phyloP scores from a whole-genome alignment of 2,797 vertebrate genomes.

The Eremophila alpestris region DNA sequence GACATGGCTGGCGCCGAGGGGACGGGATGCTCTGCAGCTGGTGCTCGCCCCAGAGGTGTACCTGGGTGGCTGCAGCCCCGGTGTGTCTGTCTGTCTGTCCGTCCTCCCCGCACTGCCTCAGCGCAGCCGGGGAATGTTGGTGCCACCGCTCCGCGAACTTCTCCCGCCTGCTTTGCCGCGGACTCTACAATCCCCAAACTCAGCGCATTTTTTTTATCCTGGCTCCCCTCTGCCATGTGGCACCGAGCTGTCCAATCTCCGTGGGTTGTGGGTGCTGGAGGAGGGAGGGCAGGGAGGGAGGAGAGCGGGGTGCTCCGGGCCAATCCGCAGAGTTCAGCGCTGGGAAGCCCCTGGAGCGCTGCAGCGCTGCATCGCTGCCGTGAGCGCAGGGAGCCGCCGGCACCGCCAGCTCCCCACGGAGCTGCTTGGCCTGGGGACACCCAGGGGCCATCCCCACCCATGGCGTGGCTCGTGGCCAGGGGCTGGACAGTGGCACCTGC shows the following conservation, averaged over 20 bases:
- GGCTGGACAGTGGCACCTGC: background rate
- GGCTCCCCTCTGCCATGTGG: conserved; percentile 48
- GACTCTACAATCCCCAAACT: background rate
- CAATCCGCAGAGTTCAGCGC: conserved; percentile 36
- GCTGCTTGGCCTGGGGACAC: background rate
- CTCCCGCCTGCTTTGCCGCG: background rate
- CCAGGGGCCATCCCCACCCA: rapidly evolving
- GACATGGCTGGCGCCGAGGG: conserved; percentile 74
- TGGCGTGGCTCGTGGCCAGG: background rate
- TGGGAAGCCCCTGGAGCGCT: conserved; percentile 8
- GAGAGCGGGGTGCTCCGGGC: conserved; percentile 40
- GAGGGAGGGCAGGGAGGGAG: conserved; percentile 44
- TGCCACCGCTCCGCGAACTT: conserved; percentile 21
- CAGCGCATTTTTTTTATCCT: conserved; percentile 62
- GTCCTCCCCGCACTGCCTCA: background rate
- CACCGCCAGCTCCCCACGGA: background rate
- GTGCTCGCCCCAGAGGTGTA: background rate
- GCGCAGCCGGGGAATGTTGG: background rate
- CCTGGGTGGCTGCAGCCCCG: background rate
- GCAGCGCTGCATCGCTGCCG: background rate
- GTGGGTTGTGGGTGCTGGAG: conserved; percentile 19
- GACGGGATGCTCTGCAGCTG: background rate
- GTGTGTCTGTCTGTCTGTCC: background rate
- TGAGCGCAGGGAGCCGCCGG: background rate
- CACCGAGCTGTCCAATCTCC: conserved; percentile 63